phyloP scores from a whole-genome alignment of 2,888 invertebrate species.

The Mystacides longicornis region DNA sequence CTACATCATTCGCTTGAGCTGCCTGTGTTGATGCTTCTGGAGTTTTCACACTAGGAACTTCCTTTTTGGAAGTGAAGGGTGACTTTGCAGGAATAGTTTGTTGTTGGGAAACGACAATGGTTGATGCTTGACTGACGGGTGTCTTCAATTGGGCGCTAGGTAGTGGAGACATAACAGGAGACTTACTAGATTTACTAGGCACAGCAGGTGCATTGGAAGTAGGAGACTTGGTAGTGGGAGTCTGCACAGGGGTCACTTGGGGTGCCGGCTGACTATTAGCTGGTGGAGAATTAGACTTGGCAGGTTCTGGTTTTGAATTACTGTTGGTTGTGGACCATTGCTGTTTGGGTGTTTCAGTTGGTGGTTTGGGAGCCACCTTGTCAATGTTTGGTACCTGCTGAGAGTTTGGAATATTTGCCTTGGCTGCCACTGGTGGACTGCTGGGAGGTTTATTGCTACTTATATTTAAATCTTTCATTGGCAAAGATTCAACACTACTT shows the following conservation, averaged over 20 bases:
- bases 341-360: constrained; percentile 37
- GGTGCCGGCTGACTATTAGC: constrained; percentile 2
- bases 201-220: constrained; percentile 24
- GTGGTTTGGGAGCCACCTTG: constrained; percentile 32
- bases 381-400: constrained; percentile 25
- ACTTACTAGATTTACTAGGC: constrained; percentile 35
- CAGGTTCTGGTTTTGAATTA: background rate
- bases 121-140: constrained; percentile 38
- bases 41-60: constrained; percentile 29
- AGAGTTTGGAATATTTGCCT: background rate
- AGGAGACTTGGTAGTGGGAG: constrained; percentile 28
- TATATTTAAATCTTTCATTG: constrained; percentile 44
- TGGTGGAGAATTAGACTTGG: background rate
- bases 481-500: constrained; percentile 33
- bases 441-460: constrained; percentile 32
- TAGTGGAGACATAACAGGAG: constrained; percentile 40
- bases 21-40: constrained; percentile 39
- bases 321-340: constrained; percentile 34
- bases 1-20: constrained; percentile 35
- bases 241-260: background rate
- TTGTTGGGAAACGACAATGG: constrained; percentile 43
- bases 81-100: constrained; percentile 42
- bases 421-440: constrained; percentile 32
- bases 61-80: constrained; percentile 44
- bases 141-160: constrained; percentile 39